phyloP scores from a whole-genome alignment of 1,140 invertebrate genomes.

The Cylas formicarius region DNA sequence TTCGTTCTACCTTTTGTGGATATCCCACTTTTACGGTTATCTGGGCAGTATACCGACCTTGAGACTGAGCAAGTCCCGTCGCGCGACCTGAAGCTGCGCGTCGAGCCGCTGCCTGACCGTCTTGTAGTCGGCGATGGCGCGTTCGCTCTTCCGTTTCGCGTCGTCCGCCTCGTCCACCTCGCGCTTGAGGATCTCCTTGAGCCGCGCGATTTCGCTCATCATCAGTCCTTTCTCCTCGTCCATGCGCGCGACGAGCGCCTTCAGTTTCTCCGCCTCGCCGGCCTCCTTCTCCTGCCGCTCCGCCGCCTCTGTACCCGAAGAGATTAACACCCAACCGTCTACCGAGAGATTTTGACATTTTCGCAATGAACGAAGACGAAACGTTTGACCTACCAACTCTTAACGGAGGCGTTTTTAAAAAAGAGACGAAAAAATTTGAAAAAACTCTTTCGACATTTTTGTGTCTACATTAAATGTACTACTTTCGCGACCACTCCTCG shows the following conservation, averaged over 20 bases:
- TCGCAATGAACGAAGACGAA: too few species aligned
- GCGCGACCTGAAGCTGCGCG: conserved; percentile 65
- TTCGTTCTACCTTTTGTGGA: too few species aligned
- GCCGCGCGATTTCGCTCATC: conserved; percentile 66
- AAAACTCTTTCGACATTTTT: too few species aligned
- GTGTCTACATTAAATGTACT: too few species aligned
- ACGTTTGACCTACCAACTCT: too few species aligned
- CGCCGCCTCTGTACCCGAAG: conserved; percentile 54
- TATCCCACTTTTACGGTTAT: conserved; percentile 18
- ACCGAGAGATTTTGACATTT: too few species aligned
- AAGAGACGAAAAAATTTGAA: too few species aligned
- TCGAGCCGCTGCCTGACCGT: conserved; percentile 85
- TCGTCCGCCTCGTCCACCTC: conserved; percentile 46
- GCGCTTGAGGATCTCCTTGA: conserved; percentile 78
- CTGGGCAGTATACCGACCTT: conserved; percentile 50
- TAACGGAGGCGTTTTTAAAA: too few species aligned
- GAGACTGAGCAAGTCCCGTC: conserved; percentile 50
- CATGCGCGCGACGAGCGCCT: conserved; percentile 61
- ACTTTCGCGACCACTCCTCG: too few species aligned
- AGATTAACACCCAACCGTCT: conserved; percentile 42
- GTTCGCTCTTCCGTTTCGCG: conserved; percentile 51
- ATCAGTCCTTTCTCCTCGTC: conserved; percentile 81
- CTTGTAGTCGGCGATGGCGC: conserved; percentile 88
- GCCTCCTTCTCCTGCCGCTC: conserved; percentile 72
- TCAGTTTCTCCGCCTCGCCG: conserved; percentile 71